Base-by-base conservation (phyloP, 2,888 invertebrate species). In the Cremastinae sp. region DNA sequence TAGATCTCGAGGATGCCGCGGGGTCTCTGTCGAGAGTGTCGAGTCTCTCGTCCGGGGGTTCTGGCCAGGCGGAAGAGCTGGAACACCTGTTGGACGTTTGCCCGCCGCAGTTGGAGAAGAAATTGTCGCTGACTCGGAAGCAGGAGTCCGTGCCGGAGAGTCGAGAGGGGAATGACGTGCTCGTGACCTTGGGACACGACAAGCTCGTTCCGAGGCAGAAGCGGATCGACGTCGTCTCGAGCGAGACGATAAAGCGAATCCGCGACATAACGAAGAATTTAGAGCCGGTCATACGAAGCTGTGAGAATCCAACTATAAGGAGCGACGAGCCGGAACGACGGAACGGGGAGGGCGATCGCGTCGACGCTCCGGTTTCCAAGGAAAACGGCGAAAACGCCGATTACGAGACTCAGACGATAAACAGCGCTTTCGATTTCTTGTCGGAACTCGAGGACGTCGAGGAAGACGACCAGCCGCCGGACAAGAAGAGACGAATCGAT, bases 51-150 rank as follows among this genome's bases (percentile, higher is more conserved):
- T 22, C 51, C 2, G 10, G 20, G n/a, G 79, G 82, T 9, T 85
- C 83, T 0, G 5, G 2, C 28, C 28, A 28, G 5, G 76, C 83
- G 12, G 89, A 89, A n/a, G 89, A 89, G 28, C 88, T 88, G 18
- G 89, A 89, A 16, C 89, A 89, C 56, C 81, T 89, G 2, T 79
- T 89, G 38, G 89, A 89, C 73, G 89, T 89, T 0, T 89, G 87
- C 56, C 88, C 87, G 0, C 89, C 89, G 4, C 86, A 88, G 61
- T 77, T 89, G 49, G 89, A 89, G 49, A 84, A 89, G 64, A 88
- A 88, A 59, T 77, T 89, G n/a, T 89, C 88, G 0, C 72, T 88
- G 8, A 87, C 86, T 4, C 78, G 82, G 0, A 82, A 81, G 9
- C 84, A 83, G 18, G 85, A 86, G 14, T 81, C 85, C 51, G 81